Evolutionary conservation across 1,140 invertebrate species (phyloP).

Genomic region (Zaprionus davidi): DNA sequence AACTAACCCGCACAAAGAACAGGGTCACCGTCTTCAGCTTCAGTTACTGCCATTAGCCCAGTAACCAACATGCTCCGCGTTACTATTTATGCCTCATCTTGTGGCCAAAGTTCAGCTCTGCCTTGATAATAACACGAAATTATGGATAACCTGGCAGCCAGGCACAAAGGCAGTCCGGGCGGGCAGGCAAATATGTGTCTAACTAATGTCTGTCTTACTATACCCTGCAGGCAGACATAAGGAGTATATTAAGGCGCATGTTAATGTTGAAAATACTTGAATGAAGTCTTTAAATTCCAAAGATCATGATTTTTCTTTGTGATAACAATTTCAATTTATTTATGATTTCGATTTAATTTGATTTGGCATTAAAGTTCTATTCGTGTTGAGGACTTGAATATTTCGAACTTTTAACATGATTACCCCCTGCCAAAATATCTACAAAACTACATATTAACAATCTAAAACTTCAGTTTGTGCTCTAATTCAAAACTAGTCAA

Average conservation of each 20-base stretch:
- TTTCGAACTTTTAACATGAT: neutral
- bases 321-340: neutral
- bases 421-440: neutral
- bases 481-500: neutral
- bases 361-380: neutral
- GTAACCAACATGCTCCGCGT: slow-evolving; percentile 75
- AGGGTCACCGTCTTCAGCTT: slow-evolving; percentile 53
- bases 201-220: slow-evolving; percentile 33
- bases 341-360: neutral
- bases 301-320: no score
- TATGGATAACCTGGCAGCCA: slow-evolving; percentile 17
- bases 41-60: slow-evolving; percentile 73
- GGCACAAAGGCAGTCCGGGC: neutral
- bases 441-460: neutral
- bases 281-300: no score
- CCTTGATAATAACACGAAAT: slow-evolving; percentile 29
- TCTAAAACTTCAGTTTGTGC: neutral
- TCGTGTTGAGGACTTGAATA: neutral
- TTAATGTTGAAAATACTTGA: no score
- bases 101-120: slow-evolving; percentile 42
- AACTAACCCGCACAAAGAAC: slow-evolving; percentile 77
- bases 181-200: slow-evolving; percentile 33
- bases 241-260: neutral
- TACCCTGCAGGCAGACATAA: neutral
- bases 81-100: slow-evolving; percentile 29